Base-by-base conservation (phyloP, 2,113 vertebrate species). In the Tragelaphus scriptus region DNA sequence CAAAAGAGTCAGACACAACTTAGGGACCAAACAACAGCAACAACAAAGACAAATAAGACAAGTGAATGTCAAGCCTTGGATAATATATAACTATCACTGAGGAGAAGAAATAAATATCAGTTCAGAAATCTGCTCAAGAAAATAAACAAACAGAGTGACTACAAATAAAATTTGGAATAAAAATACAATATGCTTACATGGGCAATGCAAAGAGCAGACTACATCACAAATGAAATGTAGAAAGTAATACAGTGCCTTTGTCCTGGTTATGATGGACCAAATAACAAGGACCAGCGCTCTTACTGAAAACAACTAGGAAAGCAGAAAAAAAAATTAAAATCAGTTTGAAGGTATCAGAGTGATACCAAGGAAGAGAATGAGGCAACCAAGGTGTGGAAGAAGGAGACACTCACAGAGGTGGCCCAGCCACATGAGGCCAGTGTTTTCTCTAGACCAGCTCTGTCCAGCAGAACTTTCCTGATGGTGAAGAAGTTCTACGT, bases 401-500 rank as follows among this genome's bases (percentile, higher is more conserved):
- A 77, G 26, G 14, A 12, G 58, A 49, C 13, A 2, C 28, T 5
- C 79, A 4, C 14, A 0, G 59, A 28, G 47, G 11, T 2, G 17
- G 7, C 4, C 7, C 2, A 11, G 47, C 8, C 21, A 0, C 5
- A 0, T 15, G 28, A 17, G 3, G 25, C 55, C 81, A 26, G 8
- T 2, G 2, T 28, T 11, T 14, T 2, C 23, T 63, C 26, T 21
- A 2, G 5, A 19, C 19, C 17, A 2, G 25, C 16, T 0, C 32
- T 1, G 5, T 3, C 36, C 51, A 11, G 36, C 0, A 5, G 32
- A 2, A 1, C 12, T 3, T 58, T 15, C 71, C 1, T 19, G 11
- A 2, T 4, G 49, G 2, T 1, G 44, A n/a, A 10, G 25, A 36
- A 1, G 82, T 2, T 44, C 53, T 2, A 0, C 0, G 0, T 28